Evolutionary conservation across 2,113 vertebrate species (phyloP).

Genomic region (Pelecanoides urinatrix): DNA sequence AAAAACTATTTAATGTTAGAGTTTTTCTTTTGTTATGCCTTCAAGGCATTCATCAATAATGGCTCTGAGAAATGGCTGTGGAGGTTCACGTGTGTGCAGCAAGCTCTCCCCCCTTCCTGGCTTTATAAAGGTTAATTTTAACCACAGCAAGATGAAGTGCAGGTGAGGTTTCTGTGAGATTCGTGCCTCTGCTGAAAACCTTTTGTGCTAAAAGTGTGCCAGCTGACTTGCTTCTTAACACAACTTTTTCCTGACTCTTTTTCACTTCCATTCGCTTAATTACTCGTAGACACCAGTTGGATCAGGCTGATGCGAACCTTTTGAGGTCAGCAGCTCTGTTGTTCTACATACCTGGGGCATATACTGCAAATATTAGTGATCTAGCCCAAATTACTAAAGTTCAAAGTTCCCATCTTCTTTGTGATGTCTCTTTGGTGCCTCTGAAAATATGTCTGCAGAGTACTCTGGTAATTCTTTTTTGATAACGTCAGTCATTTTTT

Average conservation of each 20-base stretch:
- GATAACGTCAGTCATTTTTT: slow-evolving; percentile 4
- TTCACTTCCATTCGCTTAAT: background rate
- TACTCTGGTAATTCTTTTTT: background rate
- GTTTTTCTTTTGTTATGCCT: slow-evolving; percentile 24
- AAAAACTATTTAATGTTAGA: slow-evolving; percentile 28
- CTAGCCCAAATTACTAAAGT: slow-evolving; percentile 21
- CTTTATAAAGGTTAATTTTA: slow-evolving; percentile 48
- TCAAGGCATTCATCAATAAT: slow-evolving; percentile 11
- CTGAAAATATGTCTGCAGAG: slow-evolving; percentile 10
- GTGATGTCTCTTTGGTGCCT: slow-evolving; percentile 35
- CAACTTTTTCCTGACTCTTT: background rate
- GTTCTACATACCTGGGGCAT: slow-evolving; percentile 25
- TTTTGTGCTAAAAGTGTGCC: slow-evolving; percentile 6
- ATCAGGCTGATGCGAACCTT: slow-evolving; percentile 1
- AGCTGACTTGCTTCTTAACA: slow-evolving; percentile 14
- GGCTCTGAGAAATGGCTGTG: slow-evolving; percentile 14
- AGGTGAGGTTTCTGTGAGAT: slow-evolving; percentile 16
- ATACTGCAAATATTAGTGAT: slow-evolving; percentile 1
- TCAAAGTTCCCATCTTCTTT: slow-evolving; percentile 13
- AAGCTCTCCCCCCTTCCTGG: background rate
- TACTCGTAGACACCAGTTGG: background rate
- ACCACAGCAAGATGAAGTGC: slow-evolving; percentile 9
- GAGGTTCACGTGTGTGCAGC: slow-evolving; percentile 7
- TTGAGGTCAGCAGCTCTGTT: slow-evolving; percentile 53
- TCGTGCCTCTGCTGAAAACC: slow-evolving; percentile 18